phyloP scores from a whole-genome alignment of 2,113 vertebrate genomes.

The Oncorhynchus mykiss region DNA sequence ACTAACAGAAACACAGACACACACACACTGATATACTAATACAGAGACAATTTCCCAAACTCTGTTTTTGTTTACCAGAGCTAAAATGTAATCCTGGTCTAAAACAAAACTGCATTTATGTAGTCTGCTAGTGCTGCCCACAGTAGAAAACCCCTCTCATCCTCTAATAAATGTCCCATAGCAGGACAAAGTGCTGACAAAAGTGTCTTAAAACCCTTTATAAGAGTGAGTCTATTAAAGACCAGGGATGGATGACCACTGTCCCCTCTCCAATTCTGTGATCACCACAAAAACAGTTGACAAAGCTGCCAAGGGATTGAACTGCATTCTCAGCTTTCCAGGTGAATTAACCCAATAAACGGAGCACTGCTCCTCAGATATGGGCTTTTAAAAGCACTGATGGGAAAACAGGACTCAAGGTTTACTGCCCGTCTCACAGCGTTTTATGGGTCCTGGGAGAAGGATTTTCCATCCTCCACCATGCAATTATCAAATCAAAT shows the following conservation, averaged over 20 bases:
- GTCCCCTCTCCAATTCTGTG: not conserved
- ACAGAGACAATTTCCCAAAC: no score
- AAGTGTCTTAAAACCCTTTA: not conserved
- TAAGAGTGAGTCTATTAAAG: not conserved
- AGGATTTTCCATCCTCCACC: not conserved
- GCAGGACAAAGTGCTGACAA: not conserved
- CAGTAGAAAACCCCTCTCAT: not conserved
- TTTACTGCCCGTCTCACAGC: not conserved
- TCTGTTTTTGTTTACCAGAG: no score
- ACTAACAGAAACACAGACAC: no score
- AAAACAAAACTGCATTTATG: not conserved
- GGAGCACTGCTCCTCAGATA: conserved; percentile 1
- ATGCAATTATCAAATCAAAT: not conserved
- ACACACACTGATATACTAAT: no score
- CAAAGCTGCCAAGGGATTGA: not conserved
- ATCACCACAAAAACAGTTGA: not conserved
- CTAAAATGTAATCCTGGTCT: no score
- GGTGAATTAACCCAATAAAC: conserved; percentile 23
- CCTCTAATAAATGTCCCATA: not conserved
- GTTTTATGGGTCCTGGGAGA: not conserved
- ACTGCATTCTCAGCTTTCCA: not conserved
- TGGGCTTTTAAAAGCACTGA: conserved; percentile 3
- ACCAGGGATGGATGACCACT: not conserved
- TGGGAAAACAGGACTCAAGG: not conserved
- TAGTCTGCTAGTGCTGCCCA: not conserved